phyloP scores from a whole-genome alignment of 64 coral and sea anemone species.

The Montipora capricornis region DNA sequence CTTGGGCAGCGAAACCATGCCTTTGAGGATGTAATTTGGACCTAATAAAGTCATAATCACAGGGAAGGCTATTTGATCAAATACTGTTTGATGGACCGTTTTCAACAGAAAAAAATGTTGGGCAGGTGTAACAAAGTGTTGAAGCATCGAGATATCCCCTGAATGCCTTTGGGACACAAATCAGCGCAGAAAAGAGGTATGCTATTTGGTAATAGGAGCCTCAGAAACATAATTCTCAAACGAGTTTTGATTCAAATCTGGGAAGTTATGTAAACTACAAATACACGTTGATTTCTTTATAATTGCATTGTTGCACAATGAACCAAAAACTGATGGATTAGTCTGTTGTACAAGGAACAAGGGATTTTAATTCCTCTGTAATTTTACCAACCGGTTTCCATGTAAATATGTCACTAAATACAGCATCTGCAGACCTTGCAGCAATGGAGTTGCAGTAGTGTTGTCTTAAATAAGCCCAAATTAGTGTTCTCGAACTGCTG shows the following conservation, averaged over 20 bases:
- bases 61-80: slow-evolving; percentile 31
- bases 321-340: slow-evolving; percentile 21
- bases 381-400: slow-evolving; percentile 45
- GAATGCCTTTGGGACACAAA: slow-evolving; percentile 54
- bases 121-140: slow-evolving; percentile 62
- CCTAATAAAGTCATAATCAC: slow-evolving; percentile 30
- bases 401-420: slow-evolving; percentile 69
- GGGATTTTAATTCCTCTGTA: slow-evolving; percentile 50
- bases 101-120: slow-evolving; percentile 56
- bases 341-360: slow-evolving; percentile 54
- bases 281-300: slow-evolving; percentile 20
- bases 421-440: slow-evolving; percentile 73
- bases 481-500: slow-evolving; percentile 37
- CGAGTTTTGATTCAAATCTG: not conserved
- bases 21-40: slow-evolving; percentile 29
- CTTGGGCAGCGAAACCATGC: slow-evolving; percentile 46
- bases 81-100: slow-evolving; percentile 44
- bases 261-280: slow-evolving; percentile 60
- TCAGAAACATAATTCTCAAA: slow-evolving; percentile 74
- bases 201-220: slow-evolving; percentile 47
- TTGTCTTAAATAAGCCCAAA: slow-evolving; percentile 59
- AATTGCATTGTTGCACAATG: slow-evolving; percentile 46
- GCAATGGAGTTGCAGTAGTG: slow-evolving; percentile 57
- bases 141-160: slow-evolving; percentile 56
- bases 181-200: slow-evolving; percentile 60